Base-by-base conservation (phyloP, 2,113 vertebrate species). In the Ellobius talpinus region DNA sequence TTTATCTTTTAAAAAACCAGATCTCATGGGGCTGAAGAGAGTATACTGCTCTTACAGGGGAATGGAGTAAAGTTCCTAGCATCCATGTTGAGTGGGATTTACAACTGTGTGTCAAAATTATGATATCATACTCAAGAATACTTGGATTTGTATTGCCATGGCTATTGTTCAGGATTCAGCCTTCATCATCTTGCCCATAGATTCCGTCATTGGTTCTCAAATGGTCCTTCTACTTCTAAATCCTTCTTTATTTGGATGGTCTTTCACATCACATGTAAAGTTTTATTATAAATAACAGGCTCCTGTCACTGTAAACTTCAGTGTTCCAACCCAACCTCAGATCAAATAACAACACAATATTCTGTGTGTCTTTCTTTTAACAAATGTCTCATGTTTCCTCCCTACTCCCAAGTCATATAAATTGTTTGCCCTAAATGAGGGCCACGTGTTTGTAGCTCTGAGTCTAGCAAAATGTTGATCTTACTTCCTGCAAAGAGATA, bases 1-100 rank as follows among this genome's bases (percentile, higher is more conserved):
- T 33, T 58, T 45, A 61, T 36, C 33, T 61, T 76, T 76, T 65
- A 86, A 91, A 93, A 97, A 93, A 50, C 65, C 39, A 36, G 24
- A 42, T 63, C 13, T 63, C n/a, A 42, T 29, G 39, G 81, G 58
- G n/a, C n/a, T 42, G 4, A 39, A 63, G 81, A 63, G 58, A 85
- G 26, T 31, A 19, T 45, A 31, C n/a, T 45, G 26, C 61, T 65
- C 24, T 45, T 65, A 7, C 5, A 45, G 42, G 61, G 39, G 82
- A 19, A 31, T 23, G 55, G 79, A 61, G 5, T 65, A 45, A 7
- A 17, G 58, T 84, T 84, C 39, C 39, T 26, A 66, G 82, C 8
- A 45, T 29, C 82, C 36, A 33, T 45, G 82, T 50, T 65, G 4
- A 65, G 26, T 65, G 16, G 42, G 39, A 42, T 61, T 65, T 19